Evolutionary conservation across 2,888 invertebrate genomes (phyloP).

Genomic region (Malachius bipustulatus): DNA sequence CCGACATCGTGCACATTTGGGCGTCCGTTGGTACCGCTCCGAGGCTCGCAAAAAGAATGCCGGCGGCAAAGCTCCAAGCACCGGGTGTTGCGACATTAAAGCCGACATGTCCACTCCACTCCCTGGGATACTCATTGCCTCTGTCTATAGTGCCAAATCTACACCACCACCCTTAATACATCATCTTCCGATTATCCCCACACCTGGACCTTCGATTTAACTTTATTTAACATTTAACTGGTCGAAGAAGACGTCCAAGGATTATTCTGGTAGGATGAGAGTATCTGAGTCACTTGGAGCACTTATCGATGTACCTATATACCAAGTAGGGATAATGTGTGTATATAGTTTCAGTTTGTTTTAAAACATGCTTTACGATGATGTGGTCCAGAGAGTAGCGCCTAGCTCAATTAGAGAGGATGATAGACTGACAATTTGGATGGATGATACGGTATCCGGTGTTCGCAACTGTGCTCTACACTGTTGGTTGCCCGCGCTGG

Average conservation of each 20-base stretch:
- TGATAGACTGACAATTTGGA: constrained; percentile 26
- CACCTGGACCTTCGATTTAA: no score
- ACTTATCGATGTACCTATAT: no score
- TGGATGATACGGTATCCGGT: constrained; percentile 29
- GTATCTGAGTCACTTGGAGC: no score
- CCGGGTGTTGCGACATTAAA: constrained; percentile 74
- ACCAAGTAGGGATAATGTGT: no score
- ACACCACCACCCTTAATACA: constrained; percentile 3
- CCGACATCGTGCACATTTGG: constrained; percentile 93
- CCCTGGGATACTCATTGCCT: constrained; percentile 69
- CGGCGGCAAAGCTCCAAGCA: constrained; percentile 69
- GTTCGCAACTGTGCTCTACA: constrained; percentile 30
- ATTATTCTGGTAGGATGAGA: no score
- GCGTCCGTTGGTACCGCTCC: constrained; percentile 90
- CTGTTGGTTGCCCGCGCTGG: constrained; percentile 34
- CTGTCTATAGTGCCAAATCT: background rate
- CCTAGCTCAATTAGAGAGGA: constrained; percentile 6
- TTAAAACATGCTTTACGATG: no score
- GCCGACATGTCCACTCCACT: constrained; percentile 79
- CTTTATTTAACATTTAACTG: no score
- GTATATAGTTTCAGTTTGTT: no score
- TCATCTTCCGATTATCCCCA: no score
- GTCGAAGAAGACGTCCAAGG: no score
- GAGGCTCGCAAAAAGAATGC: constrained; percentile 80
- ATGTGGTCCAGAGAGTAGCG: no score